Percentiles rank a stretch among this genome's conserved stretches.
Evolutionary conservation across 2,797 vertebrate species (phyloP).

Genomic region (Spinus olivaceus): DNA sequence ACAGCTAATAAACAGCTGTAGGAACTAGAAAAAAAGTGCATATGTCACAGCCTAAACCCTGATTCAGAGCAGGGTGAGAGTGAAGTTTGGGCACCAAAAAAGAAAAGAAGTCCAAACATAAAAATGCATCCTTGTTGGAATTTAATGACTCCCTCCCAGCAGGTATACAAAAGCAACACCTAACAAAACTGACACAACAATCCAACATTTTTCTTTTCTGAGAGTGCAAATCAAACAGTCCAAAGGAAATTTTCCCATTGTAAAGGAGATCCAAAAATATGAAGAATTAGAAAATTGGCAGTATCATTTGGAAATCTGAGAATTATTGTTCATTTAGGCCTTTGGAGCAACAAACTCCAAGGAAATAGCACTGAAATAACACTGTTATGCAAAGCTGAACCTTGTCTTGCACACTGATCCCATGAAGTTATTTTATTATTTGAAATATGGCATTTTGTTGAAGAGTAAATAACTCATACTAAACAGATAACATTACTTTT

Average conservation of each 20-base stretch:
- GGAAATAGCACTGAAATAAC: not conserved
- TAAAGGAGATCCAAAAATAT: not conserved
- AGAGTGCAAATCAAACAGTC: conserved; percentile 61
- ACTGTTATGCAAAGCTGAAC: not conserved
- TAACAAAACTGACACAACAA: conserved; percentile 61
- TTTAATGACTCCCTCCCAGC: conserved; percentile 15
- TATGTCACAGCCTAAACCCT: conserved; percentile 41
- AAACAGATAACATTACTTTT: not conserved
- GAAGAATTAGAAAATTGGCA: not conserved
- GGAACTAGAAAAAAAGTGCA: not conserved
- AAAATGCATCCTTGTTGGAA: conserved; percentile 1
- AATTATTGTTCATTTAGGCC: not conserved
- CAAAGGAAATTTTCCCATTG: conserved; percentile 51
- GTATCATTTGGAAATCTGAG: not conserved
- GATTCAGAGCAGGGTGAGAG: not conserved
- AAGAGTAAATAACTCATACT: not conserved
- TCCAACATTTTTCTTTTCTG: conserved; percentile 60
- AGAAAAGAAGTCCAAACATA: not conserved
- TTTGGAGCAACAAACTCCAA: not conserved
- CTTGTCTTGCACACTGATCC: not conserved
- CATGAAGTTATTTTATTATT: not conserved
- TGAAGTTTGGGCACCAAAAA: not conserved
- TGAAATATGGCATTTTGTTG: not conserved
- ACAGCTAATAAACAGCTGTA: not conserved
- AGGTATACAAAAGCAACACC: conserved; percentile 3